phyloP scores from a whole-genome alignment of 2,113 vertebrate species.

The Electrona antarctica region DNA sequence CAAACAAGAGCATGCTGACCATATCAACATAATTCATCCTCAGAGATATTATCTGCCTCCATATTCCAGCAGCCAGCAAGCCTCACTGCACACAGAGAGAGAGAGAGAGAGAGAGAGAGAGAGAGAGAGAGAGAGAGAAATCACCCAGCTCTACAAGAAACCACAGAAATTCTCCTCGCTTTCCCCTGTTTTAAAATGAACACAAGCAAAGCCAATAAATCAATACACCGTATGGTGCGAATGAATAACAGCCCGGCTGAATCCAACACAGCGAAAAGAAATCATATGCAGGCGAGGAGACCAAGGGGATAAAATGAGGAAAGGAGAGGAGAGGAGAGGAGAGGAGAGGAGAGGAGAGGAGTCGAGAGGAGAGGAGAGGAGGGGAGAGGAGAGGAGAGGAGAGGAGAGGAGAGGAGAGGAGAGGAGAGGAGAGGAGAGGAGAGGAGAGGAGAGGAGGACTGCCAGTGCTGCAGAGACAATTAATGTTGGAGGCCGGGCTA shows the following conservation, averaged over 20 bases:
- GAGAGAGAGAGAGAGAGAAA: neutral
- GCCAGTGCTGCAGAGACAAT: constrained; percentile 52
- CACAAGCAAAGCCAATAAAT: constrained; percentile 30
- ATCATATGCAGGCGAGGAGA: constrained; percentile 15
- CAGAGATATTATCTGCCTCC: constrained; percentile 47
- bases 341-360: neutral
- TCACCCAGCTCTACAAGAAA: neutral
- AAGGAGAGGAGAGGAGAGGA: too few species aligned
- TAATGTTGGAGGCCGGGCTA: constrained; percentile 48
- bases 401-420: neutral
- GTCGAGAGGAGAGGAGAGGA: neutral
- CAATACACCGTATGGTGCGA: constrained; percentile 2
- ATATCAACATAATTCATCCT: constrained; percentile 48
- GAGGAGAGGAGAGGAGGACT: constrained; percentile 21
- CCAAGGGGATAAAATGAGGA: neutral
- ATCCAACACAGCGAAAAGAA: constrained; percentile 8
- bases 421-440: neutral
- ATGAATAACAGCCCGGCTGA: constrained; percentile 24
- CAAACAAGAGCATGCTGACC: constrained; percentile 38
- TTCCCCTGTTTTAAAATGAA: constrained; percentile 27
- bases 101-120: constrained; percentile 19
- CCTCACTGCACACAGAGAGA: constrained; percentile 14
- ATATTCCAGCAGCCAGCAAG: constrained; percentile 36
- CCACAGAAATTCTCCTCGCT: constrained; percentile 7
- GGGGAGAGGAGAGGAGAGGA: neutral